Conservation (phyloP, 2,888 invertebrate species). For the Vannuccia rotundouncinata region DNA sequence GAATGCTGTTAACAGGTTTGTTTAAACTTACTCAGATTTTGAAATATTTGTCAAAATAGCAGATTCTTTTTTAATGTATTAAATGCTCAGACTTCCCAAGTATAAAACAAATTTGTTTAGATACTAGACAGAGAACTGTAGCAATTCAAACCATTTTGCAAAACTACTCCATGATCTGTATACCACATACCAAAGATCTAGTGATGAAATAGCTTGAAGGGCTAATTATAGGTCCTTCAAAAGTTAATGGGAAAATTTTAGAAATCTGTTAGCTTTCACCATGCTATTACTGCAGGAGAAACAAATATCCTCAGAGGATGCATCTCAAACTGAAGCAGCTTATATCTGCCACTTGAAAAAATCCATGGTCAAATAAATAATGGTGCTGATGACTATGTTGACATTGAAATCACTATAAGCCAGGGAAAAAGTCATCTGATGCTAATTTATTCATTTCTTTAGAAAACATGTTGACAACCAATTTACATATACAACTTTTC, state of each 20-base stretch:
- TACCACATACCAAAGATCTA: too few species aligned
- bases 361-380: background rate
- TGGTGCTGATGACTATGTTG: background rate
- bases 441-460: too few species aligned
- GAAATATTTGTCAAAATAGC: background rate
- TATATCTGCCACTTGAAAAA: background rate
- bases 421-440: too few species aligned
- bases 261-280: background rate
- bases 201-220: background rate
- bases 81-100: background rate
- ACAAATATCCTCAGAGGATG: background rate
- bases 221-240: background rate
- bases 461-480: too few species aligned
- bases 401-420: background rate
- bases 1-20: background rate
- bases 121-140: background rate
- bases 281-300: background rate
- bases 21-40: background rate
- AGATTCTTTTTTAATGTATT: background rate
- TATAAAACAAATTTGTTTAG: background rate
- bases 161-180: background rate
- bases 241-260: constrained; percentile 5
- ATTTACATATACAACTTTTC: too few species aligned
- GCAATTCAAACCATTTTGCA: background rate
- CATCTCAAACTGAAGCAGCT: background rate